Evolutionary conservation across 30 jellyfish, hydroid and myxozoan genomes (phyloP).

Genomic region (Cassiopea xamachana): DNA sequence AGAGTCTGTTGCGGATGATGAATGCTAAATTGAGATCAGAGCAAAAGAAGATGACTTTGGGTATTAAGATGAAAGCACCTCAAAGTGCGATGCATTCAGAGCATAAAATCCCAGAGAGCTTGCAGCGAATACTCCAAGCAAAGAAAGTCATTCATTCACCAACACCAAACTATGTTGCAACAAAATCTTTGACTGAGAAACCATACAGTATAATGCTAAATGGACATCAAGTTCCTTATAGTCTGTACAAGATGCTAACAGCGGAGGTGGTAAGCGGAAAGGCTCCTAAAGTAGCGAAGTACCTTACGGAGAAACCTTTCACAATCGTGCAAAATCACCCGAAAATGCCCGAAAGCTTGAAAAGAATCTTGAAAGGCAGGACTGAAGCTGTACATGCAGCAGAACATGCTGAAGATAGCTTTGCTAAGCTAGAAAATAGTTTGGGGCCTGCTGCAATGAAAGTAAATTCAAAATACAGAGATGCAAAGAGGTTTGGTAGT

Average conservation of each 20-base stretch:
- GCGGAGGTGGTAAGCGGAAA: slow-evolving; percentile 42
- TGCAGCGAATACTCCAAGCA: slow-evolving; percentile 26
- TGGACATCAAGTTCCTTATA: slow-evolving; percentile 37
- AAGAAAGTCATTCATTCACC: background rate
- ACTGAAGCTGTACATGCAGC: background rate
- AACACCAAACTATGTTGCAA: background rate
- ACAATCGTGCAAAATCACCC: slow-evolving; percentile 26
- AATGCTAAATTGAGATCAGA: slow-evolving; percentile 3
- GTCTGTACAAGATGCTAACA: slow-evolving; percentile 28
- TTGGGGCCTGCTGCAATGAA: background rate
- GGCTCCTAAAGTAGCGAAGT: slow-evolving; percentile 33
- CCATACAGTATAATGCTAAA: slow-evolving; percentile 35
- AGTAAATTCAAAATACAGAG: background rate
- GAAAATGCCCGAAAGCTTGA: slow-evolving; percentile 51
- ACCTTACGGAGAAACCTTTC: slow-evolving; percentile 32
- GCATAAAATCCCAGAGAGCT: slow-evolving; percentile 35
- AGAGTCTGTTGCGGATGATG: slow-evolving; percentile 31
- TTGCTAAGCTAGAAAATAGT: background rate
- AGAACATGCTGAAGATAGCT: background rate
- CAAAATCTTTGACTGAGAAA: slow-evolving; percentile 20
- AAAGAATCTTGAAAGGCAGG: slow-evolving; percentile 9
- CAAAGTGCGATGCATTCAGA: background rate
- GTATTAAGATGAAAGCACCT: background rate
- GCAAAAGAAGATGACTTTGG: background rate
- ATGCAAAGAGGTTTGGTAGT: background rate